Evolutionary conservation across 1,140 invertebrate genomes (phyloP).

Genomic region (Drosophila saltans): DNA sequence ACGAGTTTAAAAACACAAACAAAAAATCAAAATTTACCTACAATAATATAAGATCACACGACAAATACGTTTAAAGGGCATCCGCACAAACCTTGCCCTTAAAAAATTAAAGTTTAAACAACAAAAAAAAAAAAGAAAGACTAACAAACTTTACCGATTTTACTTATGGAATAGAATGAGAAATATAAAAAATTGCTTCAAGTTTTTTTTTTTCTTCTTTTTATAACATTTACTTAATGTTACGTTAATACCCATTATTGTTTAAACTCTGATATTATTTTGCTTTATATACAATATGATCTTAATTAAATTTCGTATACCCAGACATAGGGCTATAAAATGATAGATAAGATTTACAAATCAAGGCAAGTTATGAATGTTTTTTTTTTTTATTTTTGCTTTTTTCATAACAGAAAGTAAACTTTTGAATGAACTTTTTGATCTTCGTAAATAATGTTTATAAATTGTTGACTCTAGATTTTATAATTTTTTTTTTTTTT

Average conservation of each 20-base stretch:
- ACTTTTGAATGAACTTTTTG: not conserved
- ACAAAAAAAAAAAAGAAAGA: not conserved
- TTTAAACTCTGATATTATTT: not conserved
- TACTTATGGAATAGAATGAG: too few species aligned
- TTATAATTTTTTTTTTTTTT: too few species aligned
- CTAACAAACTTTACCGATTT: not conserved
- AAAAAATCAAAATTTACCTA: not conserved
- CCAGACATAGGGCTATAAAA: too few species aligned
- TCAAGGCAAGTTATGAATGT: not conserved
- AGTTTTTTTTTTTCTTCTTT: too few species aligned
- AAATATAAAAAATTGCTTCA: too few species aligned
- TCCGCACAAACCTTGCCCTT: not conserved
- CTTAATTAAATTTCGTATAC: not conserved
- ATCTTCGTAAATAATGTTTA: not conserved
- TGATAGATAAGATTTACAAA: not conserved
- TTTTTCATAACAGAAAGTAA: not conserved
- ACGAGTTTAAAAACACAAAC: not conserved
- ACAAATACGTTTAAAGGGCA: not conserved
- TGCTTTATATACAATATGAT: not conserved
- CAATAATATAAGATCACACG: conserved; percentile 1
- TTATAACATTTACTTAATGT: too few species aligned
- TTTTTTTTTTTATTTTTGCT: too few species aligned
- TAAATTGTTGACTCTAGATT: not conserved
- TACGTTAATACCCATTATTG: too few species aligned
- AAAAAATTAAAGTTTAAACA: not conserved